phyloP scores from a whole-genome alignment of 2,113 vertebrate genomes.

The Smithornis capensis region DNA sequence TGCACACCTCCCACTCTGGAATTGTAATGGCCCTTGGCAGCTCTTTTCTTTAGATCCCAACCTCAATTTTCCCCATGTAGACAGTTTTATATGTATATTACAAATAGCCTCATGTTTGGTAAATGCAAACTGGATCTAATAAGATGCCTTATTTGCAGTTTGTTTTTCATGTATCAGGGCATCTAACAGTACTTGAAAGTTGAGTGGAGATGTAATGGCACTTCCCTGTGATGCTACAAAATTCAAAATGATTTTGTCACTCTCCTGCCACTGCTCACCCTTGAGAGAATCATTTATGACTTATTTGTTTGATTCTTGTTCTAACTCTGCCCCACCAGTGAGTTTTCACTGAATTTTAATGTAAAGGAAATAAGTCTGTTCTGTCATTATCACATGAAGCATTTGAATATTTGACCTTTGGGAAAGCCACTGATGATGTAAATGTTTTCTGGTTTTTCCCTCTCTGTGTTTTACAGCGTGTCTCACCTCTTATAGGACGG shows the following conservation, averaged over 20 bases:
- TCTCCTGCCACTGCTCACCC: neutral
- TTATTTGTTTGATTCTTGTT: neutral
- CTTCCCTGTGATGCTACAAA: neutral
- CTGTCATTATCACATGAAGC: neutral
- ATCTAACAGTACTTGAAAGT: neutral
- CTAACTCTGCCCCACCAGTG: neutral
- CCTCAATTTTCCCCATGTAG: neutral
- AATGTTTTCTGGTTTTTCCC: neutral
- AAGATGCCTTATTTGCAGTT: neutral
- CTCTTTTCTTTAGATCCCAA: neutral
- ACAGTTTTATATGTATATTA: neutral
- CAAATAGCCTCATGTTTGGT: neutral
- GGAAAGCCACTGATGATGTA: neutral
- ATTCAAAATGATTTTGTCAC: neutral
- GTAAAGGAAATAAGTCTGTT: neutral
- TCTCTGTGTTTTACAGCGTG: slow-evolving; percentile 72
- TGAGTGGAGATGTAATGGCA: neutral
- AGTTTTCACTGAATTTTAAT: neutral
- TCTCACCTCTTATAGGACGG: slow-evolving; percentile 92
- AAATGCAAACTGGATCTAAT: neutral
- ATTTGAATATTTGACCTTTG: neutral
- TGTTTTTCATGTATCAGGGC: neutral
- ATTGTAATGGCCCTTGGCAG: neutral
- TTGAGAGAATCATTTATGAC: neutral
- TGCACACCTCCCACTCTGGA: neutral